phyloP scores from a whole-genome alignment of 30 jellyfish, hydroid and myxozoan genomes.

The Aurelia aurita complex sp. Pacific region DNA sequence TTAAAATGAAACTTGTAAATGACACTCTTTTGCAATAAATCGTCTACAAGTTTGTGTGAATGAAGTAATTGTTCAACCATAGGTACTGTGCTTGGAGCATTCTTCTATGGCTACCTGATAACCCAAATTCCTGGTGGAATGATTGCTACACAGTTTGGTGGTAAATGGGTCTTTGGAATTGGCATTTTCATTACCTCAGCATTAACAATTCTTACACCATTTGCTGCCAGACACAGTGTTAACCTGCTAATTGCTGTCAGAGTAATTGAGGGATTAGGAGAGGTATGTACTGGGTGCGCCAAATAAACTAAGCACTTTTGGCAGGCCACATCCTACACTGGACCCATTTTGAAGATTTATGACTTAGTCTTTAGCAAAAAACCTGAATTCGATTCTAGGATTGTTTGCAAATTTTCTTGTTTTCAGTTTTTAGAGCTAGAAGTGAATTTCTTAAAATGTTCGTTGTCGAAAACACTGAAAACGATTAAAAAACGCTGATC shows the following conservation, averaged over 20 bases:
- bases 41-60: not conserved
- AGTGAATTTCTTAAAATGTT: too few species aligned
- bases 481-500: too few species aligned
- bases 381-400: too few species aligned
- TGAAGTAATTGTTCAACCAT: too few species aligned
- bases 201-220: slow-evolving; percentile 82
- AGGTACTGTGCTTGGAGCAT: slow-evolving; percentile 88
- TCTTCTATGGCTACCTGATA: slow-evolving; percentile 87
- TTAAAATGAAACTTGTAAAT: not conserved
- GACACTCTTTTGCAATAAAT: not conserved
- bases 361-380: too few species aligned
- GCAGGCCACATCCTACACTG: too few species aligned
- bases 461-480: too few species aligned
- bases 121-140: slow-evolving; percentile 90
- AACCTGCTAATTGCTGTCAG: slow-evolving; percentile 61
- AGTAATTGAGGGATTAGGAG: slow-evolving; percentile 86
- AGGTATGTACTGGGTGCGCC: slow-evolving; percentile 41
- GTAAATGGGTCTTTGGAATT: slow-evolving; percentile 90
- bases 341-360: too few species aligned
- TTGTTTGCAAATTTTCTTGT: too few species aligned
- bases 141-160: slow-evolving; percentile 71
- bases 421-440: too few species aligned
- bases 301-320: too few species aligned
- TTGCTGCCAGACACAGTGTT: slow-evolving; percentile 80
- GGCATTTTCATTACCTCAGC: slow-evolving; percentile 78